These are phyloP conservation scores for Tetanocera ferruginea DNA, from an alignment of 2,888 invertebrate genomes.

Conservation along the genomic window DNA sequence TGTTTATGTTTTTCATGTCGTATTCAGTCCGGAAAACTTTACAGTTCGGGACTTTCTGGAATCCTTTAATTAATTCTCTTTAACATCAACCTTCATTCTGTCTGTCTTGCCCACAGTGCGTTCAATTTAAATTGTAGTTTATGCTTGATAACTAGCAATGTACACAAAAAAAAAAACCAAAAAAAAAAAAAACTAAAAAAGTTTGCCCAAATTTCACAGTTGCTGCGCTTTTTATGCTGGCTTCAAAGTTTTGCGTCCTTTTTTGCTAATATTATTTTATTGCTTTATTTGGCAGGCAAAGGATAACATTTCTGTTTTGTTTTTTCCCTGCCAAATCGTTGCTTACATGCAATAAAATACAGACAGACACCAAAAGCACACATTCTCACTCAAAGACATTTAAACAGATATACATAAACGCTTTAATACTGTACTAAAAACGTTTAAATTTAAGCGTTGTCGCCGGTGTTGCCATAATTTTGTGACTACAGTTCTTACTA, in stretches of 20 bases:
- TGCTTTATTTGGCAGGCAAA: conserved; percentile 14
- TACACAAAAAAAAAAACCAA: neutral
- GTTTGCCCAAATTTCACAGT: neutral
- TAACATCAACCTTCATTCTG: no score
- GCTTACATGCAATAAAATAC: conserved; percentile 26
- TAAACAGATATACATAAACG: neutral
- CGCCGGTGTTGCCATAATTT: conserved; percentile 58
- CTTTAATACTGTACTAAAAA: conserved; percentile 23
- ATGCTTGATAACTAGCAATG: neutral
- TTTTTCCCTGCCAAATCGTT: neutral
- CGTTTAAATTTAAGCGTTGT: conserved; percentile 52
- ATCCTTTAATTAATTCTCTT: no score
- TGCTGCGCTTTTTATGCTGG: neutral
- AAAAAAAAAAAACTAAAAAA: neutral
- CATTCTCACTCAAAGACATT: conserved; percentile 1
- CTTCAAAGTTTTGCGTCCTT: neutral
- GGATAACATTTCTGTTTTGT: conserved; percentile 11
- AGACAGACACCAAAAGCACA: neutral
- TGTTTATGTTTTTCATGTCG: no score
- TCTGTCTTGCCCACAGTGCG: no score
- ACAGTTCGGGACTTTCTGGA: no score
- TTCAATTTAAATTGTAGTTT: no score
- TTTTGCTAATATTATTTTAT: neutral
- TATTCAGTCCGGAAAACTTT: no score
- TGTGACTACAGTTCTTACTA: conserved; percentile 46